A percentile compares a stretch with the other conserved stretches of the same genome.
phyloP scores from a whole-genome alignment of 2,888 invertebrate genomes.

The Brachypterus glaber region DNA sequence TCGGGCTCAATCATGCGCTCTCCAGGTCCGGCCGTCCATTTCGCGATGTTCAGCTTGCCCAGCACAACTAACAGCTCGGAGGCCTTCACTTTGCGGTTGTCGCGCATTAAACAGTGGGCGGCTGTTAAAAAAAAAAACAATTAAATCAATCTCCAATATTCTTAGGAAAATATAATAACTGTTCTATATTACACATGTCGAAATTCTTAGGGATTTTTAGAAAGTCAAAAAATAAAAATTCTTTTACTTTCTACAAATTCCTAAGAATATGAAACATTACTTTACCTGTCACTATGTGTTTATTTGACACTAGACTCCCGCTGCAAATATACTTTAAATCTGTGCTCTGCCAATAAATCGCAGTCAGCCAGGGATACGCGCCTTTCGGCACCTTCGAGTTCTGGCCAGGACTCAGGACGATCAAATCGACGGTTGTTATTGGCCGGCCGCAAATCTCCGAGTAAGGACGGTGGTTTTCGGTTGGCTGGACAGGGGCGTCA shows the following conservation, averaged over 20 bases:
- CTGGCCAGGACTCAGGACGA: no score
- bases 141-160: conserved; percentile 1
- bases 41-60: conserved; percentile 29
- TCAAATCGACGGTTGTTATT: conserved; percentile 29
- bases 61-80: conserved; percentile 29
- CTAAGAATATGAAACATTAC: no score
- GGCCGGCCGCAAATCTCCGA: conserved; percentile 30
- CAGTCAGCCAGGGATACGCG: conserved; percentile 38
- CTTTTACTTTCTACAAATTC: neutral
- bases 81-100: conserved; percentile 20
- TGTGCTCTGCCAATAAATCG: conserved; percentile 32
- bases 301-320: conserved; percentile 33
- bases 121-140: conserved; percentile 26
- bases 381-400: conserved; percentile 30
- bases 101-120: conserved; percentile 32
- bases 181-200: no score
- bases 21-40: conserved; percentile 24
- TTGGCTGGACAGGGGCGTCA: neutral
- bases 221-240: no score
- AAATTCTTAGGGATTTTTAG: no score
- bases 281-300: conserved; percentile 36
- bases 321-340: conserved; percentile 36
- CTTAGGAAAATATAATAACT: no score
- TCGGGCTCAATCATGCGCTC: conserved; percentile 28
- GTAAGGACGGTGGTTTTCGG: neutral